Evolutionary conservation across 2,888 invertebrate species (phyloP).

Genomic region (Limnephilus rhombicus): DNA sequence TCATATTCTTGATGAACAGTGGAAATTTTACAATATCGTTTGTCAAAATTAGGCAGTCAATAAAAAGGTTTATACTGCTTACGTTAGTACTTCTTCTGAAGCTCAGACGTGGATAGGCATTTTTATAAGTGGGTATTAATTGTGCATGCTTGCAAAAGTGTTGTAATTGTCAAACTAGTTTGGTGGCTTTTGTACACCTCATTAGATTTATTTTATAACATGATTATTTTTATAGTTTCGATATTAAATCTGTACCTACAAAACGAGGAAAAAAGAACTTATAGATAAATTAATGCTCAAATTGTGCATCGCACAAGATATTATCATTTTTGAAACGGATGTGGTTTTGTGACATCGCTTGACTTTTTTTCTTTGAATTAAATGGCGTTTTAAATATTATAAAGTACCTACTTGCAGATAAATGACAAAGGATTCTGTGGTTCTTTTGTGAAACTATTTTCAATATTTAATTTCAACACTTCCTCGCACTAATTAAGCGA

Average conservation of each 20-base stretch:
- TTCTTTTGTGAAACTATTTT: neutral
- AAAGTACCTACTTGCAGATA: neutral
- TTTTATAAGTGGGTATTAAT: neutral
- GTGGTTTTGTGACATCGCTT: neutral
- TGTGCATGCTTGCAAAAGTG: neutral
- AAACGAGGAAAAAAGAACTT: neutral
- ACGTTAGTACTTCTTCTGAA: neutral
- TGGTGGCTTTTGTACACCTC: neutral
- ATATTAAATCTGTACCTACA: neutral
- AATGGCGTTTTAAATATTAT: neutral
- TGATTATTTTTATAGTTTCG: constrained; percentile 1
- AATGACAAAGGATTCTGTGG: constrained; percentile 1
- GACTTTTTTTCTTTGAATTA: neutral
- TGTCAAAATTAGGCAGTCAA: neutral
- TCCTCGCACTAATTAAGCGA: neutral
- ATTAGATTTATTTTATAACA: neutral
- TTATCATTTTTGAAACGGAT: neutral
- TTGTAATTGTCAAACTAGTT: neutral
- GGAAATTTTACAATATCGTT: neutral
- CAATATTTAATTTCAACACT: neutral
- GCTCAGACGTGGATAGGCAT: neutral
- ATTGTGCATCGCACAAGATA: neutral
- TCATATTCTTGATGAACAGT: constrained; percentile 10
- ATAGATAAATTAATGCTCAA: neutral
- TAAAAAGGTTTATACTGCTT: neutral